Evolutionary conservation across 2,797 vertebrate genomes (phyloP).

Genomic region (Scolopax rusticola): DNA sequence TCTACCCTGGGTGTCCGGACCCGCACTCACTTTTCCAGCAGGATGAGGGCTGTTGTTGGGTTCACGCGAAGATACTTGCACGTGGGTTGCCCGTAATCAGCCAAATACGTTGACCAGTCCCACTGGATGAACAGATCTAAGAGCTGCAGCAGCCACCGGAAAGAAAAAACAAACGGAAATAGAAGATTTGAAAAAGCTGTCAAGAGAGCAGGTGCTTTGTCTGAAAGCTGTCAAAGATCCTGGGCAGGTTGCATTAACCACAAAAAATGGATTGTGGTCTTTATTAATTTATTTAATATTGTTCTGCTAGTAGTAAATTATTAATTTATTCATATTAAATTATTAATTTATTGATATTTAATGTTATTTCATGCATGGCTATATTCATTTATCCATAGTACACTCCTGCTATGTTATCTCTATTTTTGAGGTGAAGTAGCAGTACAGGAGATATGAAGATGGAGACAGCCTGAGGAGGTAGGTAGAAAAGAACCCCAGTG

Average conservation of each 20-base stretch:
- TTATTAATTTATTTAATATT: not conserved
- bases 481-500: not conserved
- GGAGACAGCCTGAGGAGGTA: not conserved
- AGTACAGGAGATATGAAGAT: not conserved
- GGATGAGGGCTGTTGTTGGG: constrained; percentile 88
- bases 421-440: accelerated
- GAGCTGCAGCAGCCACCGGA: constrained; percentile 78
- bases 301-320: too few species aligned
- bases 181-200: not conserved
- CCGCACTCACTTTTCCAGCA: constrained; percentile 93
- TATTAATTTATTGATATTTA: not conserved
- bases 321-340: accelerated
- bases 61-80: constrained; percentile 96
- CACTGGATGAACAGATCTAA: constrained; percentile 95
- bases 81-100: constrained; percentile 92
- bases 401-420: accelerated
- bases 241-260: not conserved
- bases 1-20: accelerated
- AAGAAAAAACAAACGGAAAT: not conserved
- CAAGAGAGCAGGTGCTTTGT: not conserved
- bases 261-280: not conserved
- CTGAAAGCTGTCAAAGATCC: not conserved
- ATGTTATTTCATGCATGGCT: not conserved
- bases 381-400: not conserved
- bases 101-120: constrained; percentile 97